phyloP scores from a whole-genome alignment of 1,140 invertebrate species.

The Eumeta japonica region DNA sequence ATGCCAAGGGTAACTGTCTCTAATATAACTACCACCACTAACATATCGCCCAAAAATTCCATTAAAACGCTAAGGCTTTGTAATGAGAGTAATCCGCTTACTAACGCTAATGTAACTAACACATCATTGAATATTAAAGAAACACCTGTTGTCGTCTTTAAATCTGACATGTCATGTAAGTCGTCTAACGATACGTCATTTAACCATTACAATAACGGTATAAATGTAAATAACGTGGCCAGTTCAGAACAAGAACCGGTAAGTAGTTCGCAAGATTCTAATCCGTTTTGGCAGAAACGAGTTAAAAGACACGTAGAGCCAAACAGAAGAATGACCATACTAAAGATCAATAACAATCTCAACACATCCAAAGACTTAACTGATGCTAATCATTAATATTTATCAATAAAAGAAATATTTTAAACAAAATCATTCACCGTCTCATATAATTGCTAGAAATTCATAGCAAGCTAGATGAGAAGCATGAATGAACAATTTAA shows the following conservation, averaged over 20 bases:
- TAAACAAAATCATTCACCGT: too few relatives aligned
- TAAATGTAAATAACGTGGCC: too few relatives aligned
- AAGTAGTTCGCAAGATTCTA: constrained; percentile 45
- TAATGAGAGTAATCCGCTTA: constrained; percentile 24
- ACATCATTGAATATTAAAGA: constrained; percentile 10
- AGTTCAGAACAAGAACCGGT: too few relatives aligned
- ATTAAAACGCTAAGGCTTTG: constrained; percentile 42
- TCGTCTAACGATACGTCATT: too few relatives aligned
- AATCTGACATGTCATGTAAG: too few relatives aligned
- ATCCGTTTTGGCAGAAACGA: constrained; percentile 49
- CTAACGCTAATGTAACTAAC: constrained; percentile 28
- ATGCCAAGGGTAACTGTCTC: constrained; percentile 59
- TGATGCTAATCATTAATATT: too few relatives aligned
- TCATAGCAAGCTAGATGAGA: constrained; percentile 39
- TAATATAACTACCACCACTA: constrained; percentile 56
- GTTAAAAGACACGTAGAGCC: constrained; percentile 41
- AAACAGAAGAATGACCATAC: constrained; percentile 49
- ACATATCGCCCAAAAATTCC: constrained; percentile 55
- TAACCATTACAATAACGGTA: too few relatives aligned
- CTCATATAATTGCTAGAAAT: too few relatives aligned
- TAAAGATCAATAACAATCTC: constrained; percentile 52
- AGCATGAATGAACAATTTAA: constrained; percentile 6
- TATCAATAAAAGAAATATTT: too few relatives aligned
- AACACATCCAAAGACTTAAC: too few relatives aligned
- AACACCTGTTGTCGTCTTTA: too few relatives aligned